Evolutionary conservation across 2,888 invertebrate genomes (phyloP), one percentile per base, ranked within the genome.

Genomic region (Lamproptera curius): DNA sequence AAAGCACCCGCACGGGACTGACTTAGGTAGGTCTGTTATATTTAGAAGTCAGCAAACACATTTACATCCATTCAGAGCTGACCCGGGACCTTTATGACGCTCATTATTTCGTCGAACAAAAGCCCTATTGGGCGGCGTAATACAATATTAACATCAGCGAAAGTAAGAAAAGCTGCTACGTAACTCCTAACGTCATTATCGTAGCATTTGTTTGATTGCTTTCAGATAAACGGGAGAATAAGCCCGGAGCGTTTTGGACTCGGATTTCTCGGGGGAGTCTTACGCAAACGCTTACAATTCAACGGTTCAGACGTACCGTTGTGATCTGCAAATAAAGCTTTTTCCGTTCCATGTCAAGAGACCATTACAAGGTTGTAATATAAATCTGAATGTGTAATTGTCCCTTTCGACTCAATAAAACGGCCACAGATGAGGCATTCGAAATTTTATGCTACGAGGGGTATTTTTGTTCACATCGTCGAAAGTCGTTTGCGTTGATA

Each of bases 191-290:
- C 67, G 62, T 72, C 73, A 73, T 77, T 76, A 76, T 67, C 60
- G 65, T 63, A 48, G 58, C 69, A 63, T 73, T 73, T 72, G 73
- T 76, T 70, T 76, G 76, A 76, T 76, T 75, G 73, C 69, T 70
- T 66, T 63, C 62, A 65, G 72, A 76, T 76, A 77, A 67, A 65
- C 56, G 58, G 54, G 62, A 56, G 59, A 65, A 63, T 57, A 54
- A 61, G 69, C 71, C 68, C 61, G 60, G 46, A 65, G 67, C 67
- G 60, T 55, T 66, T 62, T 62, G 67, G 62, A 57, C 56, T 58
- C 58, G 59, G 56, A 67, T 73, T 67, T 70, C 75, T 70, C 74
- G 44, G 51, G 75, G 74, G 77, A 73, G 52, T 60, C 63, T 61
- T 65, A 63, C 63, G 68, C 67, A 72, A 72, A 75, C 70, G 68